Evolutionary conservation across 2,888 invertebrate genomes (phyloP).

Genomic region (Choreutis nemorana): DNA sequence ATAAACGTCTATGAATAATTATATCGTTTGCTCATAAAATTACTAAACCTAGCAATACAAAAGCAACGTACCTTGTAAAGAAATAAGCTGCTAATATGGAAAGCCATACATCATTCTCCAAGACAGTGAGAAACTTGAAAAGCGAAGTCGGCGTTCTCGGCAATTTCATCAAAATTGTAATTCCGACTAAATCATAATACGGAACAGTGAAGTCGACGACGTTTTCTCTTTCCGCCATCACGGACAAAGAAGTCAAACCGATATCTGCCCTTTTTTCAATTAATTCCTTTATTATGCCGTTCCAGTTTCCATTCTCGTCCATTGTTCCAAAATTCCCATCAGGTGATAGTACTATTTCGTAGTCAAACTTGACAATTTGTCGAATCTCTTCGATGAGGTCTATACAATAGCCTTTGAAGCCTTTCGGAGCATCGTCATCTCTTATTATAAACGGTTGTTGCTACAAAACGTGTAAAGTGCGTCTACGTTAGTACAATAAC

Average conservation of each 20-base stretch:
- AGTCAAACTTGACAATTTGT: conserved; percentile 86
- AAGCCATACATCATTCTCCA: conserved; percentile 96
- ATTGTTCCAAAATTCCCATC: conserved; percentile 90
- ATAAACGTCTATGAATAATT: too few species aligned
- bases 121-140: conserved; percentile 95
- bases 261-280: conserved; percentile 92
- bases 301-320: conserved; percentile 87
- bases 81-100: conserved; percentile 95
- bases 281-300: conserved; percentile 82
- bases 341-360: conserved; percentile 81
- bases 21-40: too few species aligned
- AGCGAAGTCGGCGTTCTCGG: conserved; percentile 89
- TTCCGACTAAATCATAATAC: conserved; percentile 97
- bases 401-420: conserved; percentile 90
- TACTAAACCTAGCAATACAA: too few species aligned
- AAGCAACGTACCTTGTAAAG: conserved; percentile 79
- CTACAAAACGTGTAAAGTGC: conserved; percentile 39
- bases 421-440: conserved; percentile 71
- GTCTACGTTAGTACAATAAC: not conserved
- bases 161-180: conserved; percentile 94
- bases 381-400: conserved; percentile 91
- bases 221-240: conserved; percentile 97
- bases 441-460: conserved; percentile 86
- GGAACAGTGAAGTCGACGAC: conserved; percentile 98
- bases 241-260: conserved; percentile 91